Base-by-base conservation (phyloP, 2,888 invertebrate species). In the Periphyllus acericola region DNA sequence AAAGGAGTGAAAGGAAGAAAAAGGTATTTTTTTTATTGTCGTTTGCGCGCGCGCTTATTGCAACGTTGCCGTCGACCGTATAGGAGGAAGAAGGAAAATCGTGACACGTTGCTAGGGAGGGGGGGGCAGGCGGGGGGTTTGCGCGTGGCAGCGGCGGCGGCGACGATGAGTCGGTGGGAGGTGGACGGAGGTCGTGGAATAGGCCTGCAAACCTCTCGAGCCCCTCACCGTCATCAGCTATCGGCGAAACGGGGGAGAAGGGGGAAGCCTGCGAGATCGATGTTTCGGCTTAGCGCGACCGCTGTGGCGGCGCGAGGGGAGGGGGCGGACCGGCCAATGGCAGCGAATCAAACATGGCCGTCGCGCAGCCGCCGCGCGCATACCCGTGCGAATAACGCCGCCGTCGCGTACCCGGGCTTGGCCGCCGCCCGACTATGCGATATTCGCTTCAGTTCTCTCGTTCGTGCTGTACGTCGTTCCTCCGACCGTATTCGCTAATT, bases 1-100 rank as follows among this genome's bases (percentile, higher is more conserved):
- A 80, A 87, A 87, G 86, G 86, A 87, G 86, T 80, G 86, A 87
- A 87, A 87, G 86, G 86, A 87, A 14, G 46, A 46, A 87, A 74
- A 72, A 87, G 60, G 86, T 80, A 46, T 72, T 46, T 66, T 68
- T 71, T 32, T 29, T 21, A 9, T 5, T 19, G 46, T 29, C 46
- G 32, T 34, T 40, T 40, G 40, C 40, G 40, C 40, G 6, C 36
- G 40, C 40, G 40, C 40, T 3, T 40, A 40, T 71, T 55, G 55
- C 86, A 32, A 78, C 46, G 86, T 80, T 79, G 76, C 85, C 76
- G 76, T 32, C 71, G 5, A 11, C 40, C 9, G 9, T 40, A 40
- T 40, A 9, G 40, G 40, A 9, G 40, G 40, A 40, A 1, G 40
- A 40, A 1, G 40, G 40, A 9, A 1, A 40, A 40, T 40, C 6